Base-by-base conservation (phyloP, 2,113 vertebrate genomes). In the Barnardius zonarius region DNA sequence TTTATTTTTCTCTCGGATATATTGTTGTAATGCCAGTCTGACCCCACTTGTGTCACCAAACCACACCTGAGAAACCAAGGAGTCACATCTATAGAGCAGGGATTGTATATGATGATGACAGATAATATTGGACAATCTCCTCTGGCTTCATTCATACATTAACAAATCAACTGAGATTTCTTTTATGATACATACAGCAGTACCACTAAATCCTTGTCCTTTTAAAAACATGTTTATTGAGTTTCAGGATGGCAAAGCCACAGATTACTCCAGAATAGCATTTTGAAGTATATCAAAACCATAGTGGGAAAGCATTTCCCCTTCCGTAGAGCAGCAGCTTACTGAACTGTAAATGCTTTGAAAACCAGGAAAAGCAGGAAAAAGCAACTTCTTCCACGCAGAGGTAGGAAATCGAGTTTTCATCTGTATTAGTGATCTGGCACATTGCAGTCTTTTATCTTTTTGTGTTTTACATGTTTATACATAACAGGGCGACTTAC, bases 171-270 rank as follows among this genome's bases (percentile, higher is more conserved):
- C 0, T 0, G 69, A 81, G 30, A 90, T 88, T 63, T 86, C 37
- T 73, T 72, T 76, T 73, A 82, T 80, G 46, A 63, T 35, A 78
- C 28, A 57, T 76, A 41, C 24, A 92, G 61, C 35, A 81, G n/a
- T 23, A 39, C 48, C 76, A 88, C 70, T 87, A 90, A 90, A 74
- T 83, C 37, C 55, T 63, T 54, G 48, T 55, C 83, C 66, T 78
- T 90, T 94, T 82, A 90, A 87, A 94, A 52, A 18, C 11, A 39
- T n/a, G 30, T 31, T 70, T 82, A 84, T 79, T 94, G 72, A 93
- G 51, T 90, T 96, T 84, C 86, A 84, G 52, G 62, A 66, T 90
- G 80, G 80, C 64, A 94, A 90, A 86, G 64, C 51, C n/a, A 86
- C 2, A 7, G 37, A 84, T 86, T 93, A 88, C 55, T 84, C 80